phyloP scores from a whole-genome alignment of 2,888 invertebrate genomes.

The Carpatolechia fugitivella region DNA sequence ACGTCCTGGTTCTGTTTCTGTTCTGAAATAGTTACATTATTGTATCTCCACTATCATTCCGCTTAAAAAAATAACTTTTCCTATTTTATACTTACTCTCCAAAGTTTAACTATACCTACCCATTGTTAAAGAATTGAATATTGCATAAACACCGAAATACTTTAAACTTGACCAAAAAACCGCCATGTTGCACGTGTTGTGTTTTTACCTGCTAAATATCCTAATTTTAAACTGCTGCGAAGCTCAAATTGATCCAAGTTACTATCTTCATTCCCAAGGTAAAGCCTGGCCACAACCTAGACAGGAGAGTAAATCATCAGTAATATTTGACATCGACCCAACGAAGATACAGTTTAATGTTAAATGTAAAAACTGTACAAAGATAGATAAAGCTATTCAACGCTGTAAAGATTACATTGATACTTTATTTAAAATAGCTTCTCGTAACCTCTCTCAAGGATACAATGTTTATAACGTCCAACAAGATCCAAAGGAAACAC shows the following conservation, averaged over 20 bases:
- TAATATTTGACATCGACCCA: background rate
- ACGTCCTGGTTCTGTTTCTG: too few relatives aligned
- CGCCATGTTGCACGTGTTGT: background rate
- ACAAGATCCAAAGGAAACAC: background rate
- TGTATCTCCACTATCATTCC: too few relatives aligned
- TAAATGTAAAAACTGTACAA: background rate
- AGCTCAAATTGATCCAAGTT: background rate
- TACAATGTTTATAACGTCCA: background rate
- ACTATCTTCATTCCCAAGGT: background rate
- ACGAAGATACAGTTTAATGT: background rate
- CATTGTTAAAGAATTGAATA: too few relatives aligned
- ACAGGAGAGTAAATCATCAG: conserved; percentile 35
- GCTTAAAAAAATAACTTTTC: too few relatives aligned
- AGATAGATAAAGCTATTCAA: background rate
- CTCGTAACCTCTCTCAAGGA: background rate
- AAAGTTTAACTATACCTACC: too few relatives aligned
- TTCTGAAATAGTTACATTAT: too few relatives aligned
- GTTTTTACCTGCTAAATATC: too few relatives aligned
- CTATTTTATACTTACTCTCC: too few relatives aligned
- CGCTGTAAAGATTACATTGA: background rate
- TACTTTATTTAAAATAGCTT: background rate
- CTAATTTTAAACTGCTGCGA: background rate
- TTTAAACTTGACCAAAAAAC: background rate
- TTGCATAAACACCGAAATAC: too few relatives aligned
- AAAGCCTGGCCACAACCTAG: background rate